These are phyloP conservation scores for Notarius quadriscutis DNA, from an alignment of 2,113 vertebrate species.

Conservation along the genomic window DNA sequence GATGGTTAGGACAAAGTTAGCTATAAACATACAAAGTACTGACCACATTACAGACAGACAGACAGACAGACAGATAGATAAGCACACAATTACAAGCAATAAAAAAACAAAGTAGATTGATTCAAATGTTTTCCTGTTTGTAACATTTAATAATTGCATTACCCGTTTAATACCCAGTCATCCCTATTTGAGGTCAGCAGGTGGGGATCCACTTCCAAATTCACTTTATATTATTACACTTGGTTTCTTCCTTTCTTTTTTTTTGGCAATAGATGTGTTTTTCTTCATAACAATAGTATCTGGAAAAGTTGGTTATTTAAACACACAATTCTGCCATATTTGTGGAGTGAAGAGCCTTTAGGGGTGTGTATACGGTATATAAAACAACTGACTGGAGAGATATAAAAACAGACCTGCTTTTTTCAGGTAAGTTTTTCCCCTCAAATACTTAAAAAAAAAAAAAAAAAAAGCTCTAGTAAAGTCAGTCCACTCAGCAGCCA, in stretches of 20 bases:
- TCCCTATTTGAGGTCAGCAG: too few species aligned
- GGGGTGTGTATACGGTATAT: background rate
- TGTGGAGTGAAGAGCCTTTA: background rate
- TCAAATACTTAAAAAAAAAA: too few species aligned
- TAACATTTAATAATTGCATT: too few species aligned
- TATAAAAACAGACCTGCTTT: too few species aligned
- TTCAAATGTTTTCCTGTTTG: background rate
- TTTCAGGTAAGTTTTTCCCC: too few species aligned
- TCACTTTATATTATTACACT: background rate
- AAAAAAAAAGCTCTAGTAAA: background rate
- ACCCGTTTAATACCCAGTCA: too few species aligned
- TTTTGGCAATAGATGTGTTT: background rate
- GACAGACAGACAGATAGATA: background rate
- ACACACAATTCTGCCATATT: background rate
- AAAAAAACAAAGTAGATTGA: background rate
- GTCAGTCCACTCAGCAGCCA: background rate
- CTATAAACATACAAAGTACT: background rate
- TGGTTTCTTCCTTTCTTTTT: background rate
- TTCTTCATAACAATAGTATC: background rate
- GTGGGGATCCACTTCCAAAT: background rate
- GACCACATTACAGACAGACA: background rate
- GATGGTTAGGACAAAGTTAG: background rate
- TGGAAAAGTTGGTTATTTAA: background rate
- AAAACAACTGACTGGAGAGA: background rate
- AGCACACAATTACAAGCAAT: background rate